These are phyloP conservation scores for Grapholita molesta DNA, from an alignment of 1,140 invertebrate species.

Conservation along the genomic window DNA sequence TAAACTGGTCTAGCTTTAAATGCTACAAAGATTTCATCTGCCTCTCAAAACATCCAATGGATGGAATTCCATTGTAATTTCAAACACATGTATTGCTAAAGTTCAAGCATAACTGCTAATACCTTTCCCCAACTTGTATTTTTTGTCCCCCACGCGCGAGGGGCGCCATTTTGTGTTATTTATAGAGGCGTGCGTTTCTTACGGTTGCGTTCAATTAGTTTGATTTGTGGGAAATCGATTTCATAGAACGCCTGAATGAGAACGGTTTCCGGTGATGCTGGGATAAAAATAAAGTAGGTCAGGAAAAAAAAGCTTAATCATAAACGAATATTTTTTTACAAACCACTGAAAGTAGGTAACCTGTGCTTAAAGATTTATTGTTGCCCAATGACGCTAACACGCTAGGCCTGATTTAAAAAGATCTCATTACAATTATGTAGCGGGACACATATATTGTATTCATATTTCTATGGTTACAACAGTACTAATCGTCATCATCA, in stretches of 20 bases:
- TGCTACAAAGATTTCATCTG: neutral
- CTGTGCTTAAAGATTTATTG: too few relatives aligned
- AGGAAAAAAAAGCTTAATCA: neutral
- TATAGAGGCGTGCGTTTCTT: slow-evolving; percentile 53
- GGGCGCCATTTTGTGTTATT: slow-evolving; percentile 56
- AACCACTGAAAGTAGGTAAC: too few relatives aligned
- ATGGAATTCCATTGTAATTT: neutral
- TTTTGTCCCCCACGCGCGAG: slow-evolving; percentile 14
- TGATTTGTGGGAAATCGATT: slow-evolving; percentile 71
- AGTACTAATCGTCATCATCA: neutral
- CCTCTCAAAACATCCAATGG: neutral
- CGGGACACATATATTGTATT: too few relatives aligned
- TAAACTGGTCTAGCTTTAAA: neutral
- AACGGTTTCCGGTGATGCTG: slow-evolving; percentile 1
- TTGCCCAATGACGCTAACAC: too few relatives aligned
- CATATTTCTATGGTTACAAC: too few relatives aligned
- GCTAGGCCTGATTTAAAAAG: too few relatives aligned
- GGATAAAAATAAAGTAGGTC: neutral
- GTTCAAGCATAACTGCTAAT: slow-evolving; percentile 12
- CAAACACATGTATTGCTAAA: slow-evolving; percentile 8
- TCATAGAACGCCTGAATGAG: slow-evolving; percentile 39
- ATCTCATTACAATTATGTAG: too few relatives aligned
- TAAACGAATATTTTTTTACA: too few relatives aligned
- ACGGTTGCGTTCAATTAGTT: slow-evolving; percentile 65
- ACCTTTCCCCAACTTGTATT: slow-evolving; percentile 1